Conservation (phyloP, 2,888 invertebrate species). For the Elysia crispata region DNA sequence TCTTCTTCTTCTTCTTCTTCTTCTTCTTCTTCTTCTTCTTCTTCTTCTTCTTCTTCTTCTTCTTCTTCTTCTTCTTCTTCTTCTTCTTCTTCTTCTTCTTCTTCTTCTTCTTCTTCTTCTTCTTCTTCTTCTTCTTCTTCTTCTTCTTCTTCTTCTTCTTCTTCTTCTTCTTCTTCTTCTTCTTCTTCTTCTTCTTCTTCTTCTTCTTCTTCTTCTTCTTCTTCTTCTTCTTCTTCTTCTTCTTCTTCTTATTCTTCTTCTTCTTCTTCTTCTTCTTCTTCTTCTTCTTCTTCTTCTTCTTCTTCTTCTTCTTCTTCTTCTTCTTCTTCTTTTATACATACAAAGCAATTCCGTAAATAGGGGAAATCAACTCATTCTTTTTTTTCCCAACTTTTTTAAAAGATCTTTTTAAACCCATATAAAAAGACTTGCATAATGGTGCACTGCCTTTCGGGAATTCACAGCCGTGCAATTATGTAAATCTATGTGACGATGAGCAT, state of each 20-base stretch:
- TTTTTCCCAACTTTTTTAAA: constrained; percentile 10
- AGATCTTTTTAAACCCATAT: too few relatives aligned
- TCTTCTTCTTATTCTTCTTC: too few relatives aligned
- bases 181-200: constrained; percentile 1
- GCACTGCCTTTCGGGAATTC: too few relatives aligned
- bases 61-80: too few relatives aligned
- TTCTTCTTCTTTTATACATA: constrained; percentile 11
- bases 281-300: not conserved
- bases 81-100: too few relatives aligned
- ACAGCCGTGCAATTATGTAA: too few relatives aligned
- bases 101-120: not conserved
- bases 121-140: constrained; percentile 29
- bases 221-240: not conserved
- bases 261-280: not conserved
- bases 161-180: constrained; percentile 12
- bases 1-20: too few relatives aligned
- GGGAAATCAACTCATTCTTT: too few relatives aligned
- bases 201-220: not conserved
- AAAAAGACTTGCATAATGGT: too few relatives aligned
- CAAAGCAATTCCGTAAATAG: not conserved
- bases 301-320: not conserved
- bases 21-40: too few relatives aligned
- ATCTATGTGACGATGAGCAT: not conserved
- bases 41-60: too few relatives aligned
- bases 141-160: constrained; percentile 16